Evolutionary conservation across 2,113 vertebrate species (phyloP).

Genomic region (Chaetops frenatus): DNA sequence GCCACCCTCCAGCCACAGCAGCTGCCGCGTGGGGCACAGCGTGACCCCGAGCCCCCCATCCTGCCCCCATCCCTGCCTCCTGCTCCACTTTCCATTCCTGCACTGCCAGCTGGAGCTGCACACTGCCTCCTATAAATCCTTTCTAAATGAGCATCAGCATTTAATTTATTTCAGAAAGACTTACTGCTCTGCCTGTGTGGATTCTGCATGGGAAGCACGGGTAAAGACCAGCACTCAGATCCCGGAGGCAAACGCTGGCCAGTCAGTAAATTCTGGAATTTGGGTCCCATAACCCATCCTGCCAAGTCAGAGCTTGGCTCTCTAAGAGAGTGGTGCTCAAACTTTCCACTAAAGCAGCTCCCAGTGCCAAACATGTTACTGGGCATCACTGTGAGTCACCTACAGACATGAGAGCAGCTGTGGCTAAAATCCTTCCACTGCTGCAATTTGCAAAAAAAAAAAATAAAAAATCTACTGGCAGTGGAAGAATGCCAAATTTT

Average conservation of each 20-base stretch:
- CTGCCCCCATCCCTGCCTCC: neutral
- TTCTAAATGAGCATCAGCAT: neutral
- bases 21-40: fast-evolving
- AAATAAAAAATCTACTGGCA: neutral
- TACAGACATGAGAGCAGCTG: neutral
- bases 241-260: neutral
- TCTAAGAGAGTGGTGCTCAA: fast-evolving
- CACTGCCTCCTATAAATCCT: neutral
- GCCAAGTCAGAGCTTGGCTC: neutral
- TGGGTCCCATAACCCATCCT: neutral
- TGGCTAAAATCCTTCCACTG: neutral
- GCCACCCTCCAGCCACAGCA: neutral
- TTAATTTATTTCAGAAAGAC: neutral
- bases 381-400: neutral
- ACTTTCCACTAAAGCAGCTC: neutral
- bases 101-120: neutral
- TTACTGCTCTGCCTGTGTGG: neutral
- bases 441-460: neutral
- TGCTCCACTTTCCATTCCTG: neutral
- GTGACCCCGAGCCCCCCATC: fast-evolving
- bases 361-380: neutral
- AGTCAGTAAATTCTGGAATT: neutral
- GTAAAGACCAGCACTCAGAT: neutral
- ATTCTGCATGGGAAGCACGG: neutral
- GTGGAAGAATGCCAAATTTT: neutral